Percentiles rank a stretch among this genome's conserved stretches.
phyloP scores from a whole-genome alignment of 2,797 vertebrate genomes.

The Sebastiscus tertius region DNA sequence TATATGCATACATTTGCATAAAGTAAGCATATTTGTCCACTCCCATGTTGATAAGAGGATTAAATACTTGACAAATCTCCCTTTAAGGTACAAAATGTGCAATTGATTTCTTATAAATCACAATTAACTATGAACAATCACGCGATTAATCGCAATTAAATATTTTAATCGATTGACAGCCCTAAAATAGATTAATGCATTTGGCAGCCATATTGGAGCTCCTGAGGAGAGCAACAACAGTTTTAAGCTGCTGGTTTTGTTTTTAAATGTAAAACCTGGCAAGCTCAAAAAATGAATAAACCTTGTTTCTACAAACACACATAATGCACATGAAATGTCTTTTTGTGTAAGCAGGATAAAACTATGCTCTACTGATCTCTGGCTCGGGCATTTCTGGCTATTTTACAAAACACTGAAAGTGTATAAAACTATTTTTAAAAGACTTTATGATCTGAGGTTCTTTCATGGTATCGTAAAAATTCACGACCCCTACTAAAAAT shows the following conservation, averaged over 20 bases:
- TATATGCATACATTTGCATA: too few species aligned
- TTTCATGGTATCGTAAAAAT: conserved; percentile 13
- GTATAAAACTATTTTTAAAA: neutral
- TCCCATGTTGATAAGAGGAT: too few species aligned
- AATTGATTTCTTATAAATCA: too few species aligned
- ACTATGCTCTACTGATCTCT: neutral
- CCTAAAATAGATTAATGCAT: neutral
- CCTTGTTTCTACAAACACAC: rapidly evolving
- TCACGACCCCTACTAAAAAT: neutral
- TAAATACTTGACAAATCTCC: too few species aligned
- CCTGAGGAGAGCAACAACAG: neutral
- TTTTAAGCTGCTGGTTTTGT: neutral
- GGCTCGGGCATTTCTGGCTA: neutral
- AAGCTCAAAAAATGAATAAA: neutral
- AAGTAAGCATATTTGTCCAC: too few species aligned
- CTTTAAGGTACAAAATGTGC: too few species aligned
- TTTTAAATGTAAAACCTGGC: neutral
- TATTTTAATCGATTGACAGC: too few species aligned
- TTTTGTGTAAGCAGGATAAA: neutral
- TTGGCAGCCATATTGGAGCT: neutral
- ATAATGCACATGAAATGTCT: neutral
- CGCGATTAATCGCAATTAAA: too few species aligned
- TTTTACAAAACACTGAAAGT: conserved; percentile 4
- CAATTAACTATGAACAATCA: too few species aligned
- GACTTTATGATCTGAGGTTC: neutral